Percentiles rank a stretch among this genome's conserved stretches.
phyloP scores from a whole-genome alignment of 2,113 vertebrate species.

The Talpa occidentalis region DNA sequence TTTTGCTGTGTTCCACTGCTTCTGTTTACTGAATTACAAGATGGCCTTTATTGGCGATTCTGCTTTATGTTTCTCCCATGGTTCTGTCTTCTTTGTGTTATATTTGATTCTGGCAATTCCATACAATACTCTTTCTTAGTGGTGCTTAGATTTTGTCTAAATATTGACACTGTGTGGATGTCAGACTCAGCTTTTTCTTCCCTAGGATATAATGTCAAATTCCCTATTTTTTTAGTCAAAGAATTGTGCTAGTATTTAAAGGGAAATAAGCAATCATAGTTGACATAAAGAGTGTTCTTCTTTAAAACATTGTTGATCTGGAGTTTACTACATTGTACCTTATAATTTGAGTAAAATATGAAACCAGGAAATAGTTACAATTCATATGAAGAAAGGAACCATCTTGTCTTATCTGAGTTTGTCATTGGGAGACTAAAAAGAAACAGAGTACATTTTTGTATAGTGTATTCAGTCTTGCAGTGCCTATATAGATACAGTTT shows the following conservation, averaged over 20 bases:
- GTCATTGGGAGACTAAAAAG: neutral
- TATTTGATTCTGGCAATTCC: conserved; percentile 3
- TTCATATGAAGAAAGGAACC: neutral
- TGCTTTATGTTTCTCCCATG: neutral
- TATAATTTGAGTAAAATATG: neutral
- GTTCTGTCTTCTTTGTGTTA: neutral
- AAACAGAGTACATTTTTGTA: neutral
- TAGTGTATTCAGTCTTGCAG: neutral
- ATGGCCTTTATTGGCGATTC: neutral
- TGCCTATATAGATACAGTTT: neutral
- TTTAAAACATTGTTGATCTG: neutral
- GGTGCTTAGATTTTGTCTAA: neutral
- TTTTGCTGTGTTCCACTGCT: neutral
- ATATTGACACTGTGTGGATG: neutral
- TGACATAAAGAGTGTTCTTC: neutral
- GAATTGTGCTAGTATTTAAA: neutral
- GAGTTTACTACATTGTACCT: neutral
- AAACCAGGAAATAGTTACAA: neutral
- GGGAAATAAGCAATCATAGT: neutral
- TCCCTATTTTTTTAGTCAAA: neutral
- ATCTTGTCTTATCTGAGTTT: neutral
- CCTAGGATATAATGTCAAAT: neutral
- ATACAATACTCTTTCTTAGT: neutral
- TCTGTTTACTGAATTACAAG: neutral
- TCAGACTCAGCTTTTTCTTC: neutral